Evolutionary conservation across 2,797 vertebrate genomes (phyloP).

Genomic region (Perodicticus potto): DNA sequence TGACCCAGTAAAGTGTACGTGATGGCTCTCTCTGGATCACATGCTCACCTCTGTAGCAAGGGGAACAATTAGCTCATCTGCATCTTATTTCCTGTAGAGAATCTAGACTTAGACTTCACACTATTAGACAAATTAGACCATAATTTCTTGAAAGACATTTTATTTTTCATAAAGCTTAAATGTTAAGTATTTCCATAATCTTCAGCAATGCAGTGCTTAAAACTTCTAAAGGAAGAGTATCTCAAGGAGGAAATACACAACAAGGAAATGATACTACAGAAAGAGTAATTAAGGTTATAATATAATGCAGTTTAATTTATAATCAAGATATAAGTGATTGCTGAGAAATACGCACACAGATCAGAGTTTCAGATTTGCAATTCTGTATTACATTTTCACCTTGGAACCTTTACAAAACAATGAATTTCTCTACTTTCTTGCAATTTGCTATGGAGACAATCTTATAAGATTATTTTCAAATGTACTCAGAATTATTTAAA

Average conservation of each 20-base stretch:
- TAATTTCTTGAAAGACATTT: background rate
- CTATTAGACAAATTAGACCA: background rate
- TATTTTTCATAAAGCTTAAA: background rate
- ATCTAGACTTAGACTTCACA: background rate
- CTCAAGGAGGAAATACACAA: background rate
- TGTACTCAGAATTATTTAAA: background rate
- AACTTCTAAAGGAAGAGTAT: background rate
- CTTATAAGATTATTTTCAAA: background rate
- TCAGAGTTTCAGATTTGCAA: background rate
- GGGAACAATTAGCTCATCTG: background rate
- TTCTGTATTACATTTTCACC: background rate
- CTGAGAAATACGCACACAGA: background rate
- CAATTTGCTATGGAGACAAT: background rate
- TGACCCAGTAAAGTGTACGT: too few species aligned
- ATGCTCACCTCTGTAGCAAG: fast-evolving
- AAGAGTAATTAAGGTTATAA: background rate
- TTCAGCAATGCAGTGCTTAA: background rate
- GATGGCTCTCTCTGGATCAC: background rate
- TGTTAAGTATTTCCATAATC: background rate
- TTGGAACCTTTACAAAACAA: background rate
- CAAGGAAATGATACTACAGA: background rate
- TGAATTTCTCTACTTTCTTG: background rate
- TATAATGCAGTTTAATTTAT: background rate
- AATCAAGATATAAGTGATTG: background rate
- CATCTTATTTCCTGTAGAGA: background rate